Evolutionary conservation across 2,113 vertebrate species (phyloP), one percentile per base, ranked within the genome.

Genomic region (Pipa parva): DNA sequence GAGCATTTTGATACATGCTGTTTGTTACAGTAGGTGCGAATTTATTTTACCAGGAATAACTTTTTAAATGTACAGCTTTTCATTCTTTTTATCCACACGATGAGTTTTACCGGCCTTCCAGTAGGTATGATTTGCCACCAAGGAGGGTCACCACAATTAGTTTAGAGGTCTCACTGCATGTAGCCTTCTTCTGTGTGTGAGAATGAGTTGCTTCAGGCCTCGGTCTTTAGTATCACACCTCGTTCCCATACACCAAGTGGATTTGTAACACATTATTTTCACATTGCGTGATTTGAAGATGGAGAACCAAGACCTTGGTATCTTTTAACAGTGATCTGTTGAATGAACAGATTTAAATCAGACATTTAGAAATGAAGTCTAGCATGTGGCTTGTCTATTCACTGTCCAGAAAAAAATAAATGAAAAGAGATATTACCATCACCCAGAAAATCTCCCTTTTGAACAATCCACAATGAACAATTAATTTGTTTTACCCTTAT

Each of bases 191-290:
- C 33, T 56, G 25, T 65, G 9, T 9, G 55, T 22, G 42, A 31
- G 39, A 74, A 63, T 65, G 71, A 65, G 39, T 26, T 39, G 54
- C 17, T 42, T 42, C 39, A 6, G 17, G 22, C 51, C 39, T 39
- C 27, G 51, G 12, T 39, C 45, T 42, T n/a, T 42, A 27, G 51
- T 63, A 64, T 42, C 42, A 57, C 51, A 62, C 24, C 39, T 59
- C 36, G 36, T 52, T 36, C 46, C 57, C 51, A 7, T 6, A 24
- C 18, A 24, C 46, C 55, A 55, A 55, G 54, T 62, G 24, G 46
- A 68, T 69, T 27, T 69, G 57, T 72, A 62, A 62, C 52, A 63
- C 26, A 62, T 57, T 63, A 58, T 74, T 76, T 66, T 59, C 63
- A 20, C 17, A 59, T 72, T 69, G 56, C 37, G 54, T 51, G 58